phyloP scores from a whole-genome alignment of 2,888 invertebrate genomes.

The Uloborus plumipes region DNA sequence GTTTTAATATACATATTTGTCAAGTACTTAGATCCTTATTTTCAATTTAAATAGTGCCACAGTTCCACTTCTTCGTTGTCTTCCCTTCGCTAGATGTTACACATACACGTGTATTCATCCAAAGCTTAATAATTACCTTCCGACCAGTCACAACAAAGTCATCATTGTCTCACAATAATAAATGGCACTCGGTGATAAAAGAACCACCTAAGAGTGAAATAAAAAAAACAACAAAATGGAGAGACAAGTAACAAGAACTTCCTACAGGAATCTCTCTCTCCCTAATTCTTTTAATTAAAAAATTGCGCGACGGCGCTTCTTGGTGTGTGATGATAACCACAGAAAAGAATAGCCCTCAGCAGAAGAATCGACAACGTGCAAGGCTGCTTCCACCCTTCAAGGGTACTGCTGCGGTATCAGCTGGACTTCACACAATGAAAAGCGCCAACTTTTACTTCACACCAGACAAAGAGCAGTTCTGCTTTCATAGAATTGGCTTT shows the following conservation, averaged over 20 bases:
- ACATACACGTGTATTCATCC: too few species aligned
- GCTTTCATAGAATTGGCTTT: constrained; percentile 24
- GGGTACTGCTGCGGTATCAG: constrained; percentile 24
- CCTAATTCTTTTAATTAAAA: constrained; percentile 21
- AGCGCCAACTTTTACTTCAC: constrained; percentile 22
- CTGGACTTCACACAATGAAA: constrained; percentile 1
- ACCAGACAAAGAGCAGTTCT: constrained; percentile 23
- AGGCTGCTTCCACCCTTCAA: constrained; percentile 49
- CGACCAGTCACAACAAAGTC: constrained; percentile 33
- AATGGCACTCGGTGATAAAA: constrained; percentile 13
- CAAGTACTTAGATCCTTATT: too few species aligned
- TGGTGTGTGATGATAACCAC: constrained; percentile 9
- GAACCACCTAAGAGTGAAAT: constrained; percentile 16
- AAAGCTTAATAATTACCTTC: constrained; percentile 26
- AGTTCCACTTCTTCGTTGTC: too few species aligned
- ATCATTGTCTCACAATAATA: constrained; percentile 12
- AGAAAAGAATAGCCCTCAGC: neutral
- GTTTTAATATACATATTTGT: too few species aligned
- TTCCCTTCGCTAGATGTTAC: too few species aligned
- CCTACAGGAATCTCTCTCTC: constrained; percentile 12
- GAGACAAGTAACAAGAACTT: constrained; percentile 22
- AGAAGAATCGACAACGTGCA: constrained; percentile 22
- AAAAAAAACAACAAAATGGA: constrained; percentile 16
- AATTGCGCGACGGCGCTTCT: constrained; percentile 21
- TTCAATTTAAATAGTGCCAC: too few species aligned